Base-by-base conservation (phyloP, 2,888 invertebrate species). In the Dryocosmus kuriphilus region DNA sequence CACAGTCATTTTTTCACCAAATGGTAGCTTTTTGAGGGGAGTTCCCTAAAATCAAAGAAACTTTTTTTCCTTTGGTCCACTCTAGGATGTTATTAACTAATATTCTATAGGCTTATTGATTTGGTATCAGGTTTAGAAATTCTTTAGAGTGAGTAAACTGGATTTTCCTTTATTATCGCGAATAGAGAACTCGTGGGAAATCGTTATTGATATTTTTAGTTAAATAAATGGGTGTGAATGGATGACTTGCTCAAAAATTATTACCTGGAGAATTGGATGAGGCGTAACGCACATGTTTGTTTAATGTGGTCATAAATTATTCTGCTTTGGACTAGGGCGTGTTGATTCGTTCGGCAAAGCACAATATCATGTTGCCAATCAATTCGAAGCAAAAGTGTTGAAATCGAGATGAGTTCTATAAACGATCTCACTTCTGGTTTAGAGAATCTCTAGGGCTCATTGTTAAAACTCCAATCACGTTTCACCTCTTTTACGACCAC, bases 281-380 rank as follows among this genome's bases (percentile, higher is more conserved):
- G 62, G 62, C n/a, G 32, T 62, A 62, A 62, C 32, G 27, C 32
- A 62, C 62, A 62, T 62, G 62, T 32, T 62, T 19, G 30, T 32
- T 62, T 62, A 62, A 62, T 62, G 62, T 62, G 16, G 19, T n/a
- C 27, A 62, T 62, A 62, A 62, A 62, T 62, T 62, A 62, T 62
- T 32, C 62, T 30, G n/a, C 61, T 61, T 61, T 19, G 30, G 6
- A 32, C n/a, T 8, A 62, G 32, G 1, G n/a, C 32, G 32, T 32
- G 7, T 19, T 62, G 9, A n/a, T 61, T 61, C 30, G 19, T 19
- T 27, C 19, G 61, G 7, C 30, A 16, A 61, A 61, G 19, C 14
- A 61, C 27, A 27, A 61, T 30, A 61, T 61, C 27, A 62, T 32
- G n/a, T 32, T 30, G 62, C 32, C 19, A 62, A 62, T 32, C 32